phyloP scores from a whole-genome alignment of 2,113 vertebrate genomes.

The Oceanodroma tethys region DNA sequence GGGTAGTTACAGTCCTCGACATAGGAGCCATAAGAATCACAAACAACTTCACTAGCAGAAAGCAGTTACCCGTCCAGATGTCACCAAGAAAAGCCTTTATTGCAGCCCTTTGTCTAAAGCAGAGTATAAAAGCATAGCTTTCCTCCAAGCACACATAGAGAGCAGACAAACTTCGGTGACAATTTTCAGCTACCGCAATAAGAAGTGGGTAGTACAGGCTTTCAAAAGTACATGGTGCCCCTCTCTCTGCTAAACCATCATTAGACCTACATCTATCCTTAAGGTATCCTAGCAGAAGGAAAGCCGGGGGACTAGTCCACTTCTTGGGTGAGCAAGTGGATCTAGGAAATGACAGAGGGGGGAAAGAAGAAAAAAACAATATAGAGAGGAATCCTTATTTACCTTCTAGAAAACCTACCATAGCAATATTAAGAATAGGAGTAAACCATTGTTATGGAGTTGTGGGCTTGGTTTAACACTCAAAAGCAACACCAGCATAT shows the following conservation, averaged over 20 bases:
- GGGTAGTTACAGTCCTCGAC: neutral
- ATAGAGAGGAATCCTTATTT: neutral
- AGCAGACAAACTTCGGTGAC: neutral
- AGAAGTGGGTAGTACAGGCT: neutral
- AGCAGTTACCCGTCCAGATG: neutral
- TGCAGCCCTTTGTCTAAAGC: neutral
- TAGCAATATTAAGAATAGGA: neutral
- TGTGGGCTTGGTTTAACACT: neutral
- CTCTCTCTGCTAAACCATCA: neutral
- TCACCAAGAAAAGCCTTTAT: neutral
- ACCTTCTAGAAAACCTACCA: neutral
- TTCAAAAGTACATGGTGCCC: neutral
- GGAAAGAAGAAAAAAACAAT: neutral
- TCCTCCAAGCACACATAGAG: neutral
- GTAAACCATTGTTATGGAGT: neutral
- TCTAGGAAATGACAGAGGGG: neutral
- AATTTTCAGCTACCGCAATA: neutral
- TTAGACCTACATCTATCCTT: neutral
- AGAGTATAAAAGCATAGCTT: neutral
- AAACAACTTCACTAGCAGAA: neutral
- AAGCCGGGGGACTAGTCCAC: rapidly evolving
- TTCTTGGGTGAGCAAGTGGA: neutral
- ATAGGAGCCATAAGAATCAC: neutral
- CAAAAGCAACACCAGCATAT: neutral
- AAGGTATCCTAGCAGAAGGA: neutral